Evolutionary conservation across 2,113 vertebrate genomes (phyloP).

Genomic region (Scomber colias): DNA sequence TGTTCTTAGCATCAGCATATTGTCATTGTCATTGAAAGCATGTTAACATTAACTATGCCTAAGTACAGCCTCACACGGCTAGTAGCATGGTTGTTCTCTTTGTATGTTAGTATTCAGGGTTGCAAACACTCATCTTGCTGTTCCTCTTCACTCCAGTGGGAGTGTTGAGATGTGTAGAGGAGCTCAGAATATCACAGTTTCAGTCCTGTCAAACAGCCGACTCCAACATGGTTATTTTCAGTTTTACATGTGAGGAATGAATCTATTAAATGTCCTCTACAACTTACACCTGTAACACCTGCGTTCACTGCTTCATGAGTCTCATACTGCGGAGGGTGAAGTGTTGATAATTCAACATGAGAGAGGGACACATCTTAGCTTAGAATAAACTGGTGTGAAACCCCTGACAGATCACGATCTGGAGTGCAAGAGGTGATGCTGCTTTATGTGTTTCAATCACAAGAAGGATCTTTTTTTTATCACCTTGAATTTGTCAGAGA

Average conservation of each 20-base stretch:
- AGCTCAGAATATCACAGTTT: conserved; percentile 24
- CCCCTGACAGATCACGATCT: conserved; percentile 27
- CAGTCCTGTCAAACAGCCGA: conserved; percentile 6
- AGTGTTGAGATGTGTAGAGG: conserved; percentile 12
- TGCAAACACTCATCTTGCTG: conserved; percentile 33
- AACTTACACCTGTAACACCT: conserved; percentile 24
- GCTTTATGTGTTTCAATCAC: conserved; percentile 17
- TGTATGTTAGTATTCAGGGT: neutral
- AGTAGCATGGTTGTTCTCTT: neutral
- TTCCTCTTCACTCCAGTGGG: conserved; percentile 27
- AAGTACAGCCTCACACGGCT: neutral
- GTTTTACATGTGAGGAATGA: conserved; percentile 24
- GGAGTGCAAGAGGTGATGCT: neutral
- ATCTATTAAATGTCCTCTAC: conserved; percentile 11
- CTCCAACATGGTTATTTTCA: conserved; percentile 40
- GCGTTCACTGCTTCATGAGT: neutral
- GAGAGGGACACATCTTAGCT: conserved; percentile 11
- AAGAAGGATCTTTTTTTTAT: neutral
- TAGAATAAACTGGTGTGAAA: conserved; percentile 27
- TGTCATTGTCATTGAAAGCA: neutral
- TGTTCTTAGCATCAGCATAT: neutral
- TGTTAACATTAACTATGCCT: neutral
- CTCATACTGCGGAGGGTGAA: conserved; percentile 7
- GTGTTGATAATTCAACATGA: conserved; percentile 40
- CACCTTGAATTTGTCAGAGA: neutral